Evolutionary conservation across 2,113 vertebrate genomes (phyloP), one percentile per base, ranked within the genome.

Genomic region (Panurus biarmicus): DNA sequence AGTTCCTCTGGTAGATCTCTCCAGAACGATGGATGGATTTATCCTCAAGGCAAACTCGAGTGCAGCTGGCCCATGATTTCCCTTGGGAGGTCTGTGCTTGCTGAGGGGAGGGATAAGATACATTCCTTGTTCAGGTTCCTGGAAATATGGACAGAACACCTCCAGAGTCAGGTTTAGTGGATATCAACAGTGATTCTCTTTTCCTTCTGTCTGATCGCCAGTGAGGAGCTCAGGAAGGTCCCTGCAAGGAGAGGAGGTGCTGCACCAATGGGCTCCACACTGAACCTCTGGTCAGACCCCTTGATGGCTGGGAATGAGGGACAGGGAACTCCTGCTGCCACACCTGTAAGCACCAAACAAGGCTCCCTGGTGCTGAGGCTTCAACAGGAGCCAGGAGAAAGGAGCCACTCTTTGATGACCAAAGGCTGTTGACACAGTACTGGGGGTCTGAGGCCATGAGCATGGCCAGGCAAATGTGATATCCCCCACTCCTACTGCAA

Each of bases 271-370:
- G 18, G 25, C 14, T 64, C 16, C 40, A 64, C 17, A 14, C 6
- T 0, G 0, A 56, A 45, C 5, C 19, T 77, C 25, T 62, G 38
- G 29, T 53, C 14, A 67, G 35, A 64, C 2, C 14, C 9, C 19
- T 74, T 25, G 48, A 4, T 42, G 33, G 20, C 2, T 61, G 64
- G 64, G 17, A 19, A 24, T 14, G 29, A 24, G 11, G 20, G 35
- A 51, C 47, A 62, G 38, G 14, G 14, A 11, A 24, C 24, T 65
- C 26, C 36, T 67, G 13, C 16, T 67, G 56, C 48, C 53, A 51
- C 18, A 26, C 5, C 51, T 67, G 24, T 38, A 8, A 16, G 45
- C 66, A 47, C 4, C 44, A 71, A 26, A 38, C 11, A 25, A 53
- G 3, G 4, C 40, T 76, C 66, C n/a, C n/a, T 86, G 28, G 7